Conservation (phyloP, 2,888 invertebrate species). For the Catocala fraxini region DNA sequence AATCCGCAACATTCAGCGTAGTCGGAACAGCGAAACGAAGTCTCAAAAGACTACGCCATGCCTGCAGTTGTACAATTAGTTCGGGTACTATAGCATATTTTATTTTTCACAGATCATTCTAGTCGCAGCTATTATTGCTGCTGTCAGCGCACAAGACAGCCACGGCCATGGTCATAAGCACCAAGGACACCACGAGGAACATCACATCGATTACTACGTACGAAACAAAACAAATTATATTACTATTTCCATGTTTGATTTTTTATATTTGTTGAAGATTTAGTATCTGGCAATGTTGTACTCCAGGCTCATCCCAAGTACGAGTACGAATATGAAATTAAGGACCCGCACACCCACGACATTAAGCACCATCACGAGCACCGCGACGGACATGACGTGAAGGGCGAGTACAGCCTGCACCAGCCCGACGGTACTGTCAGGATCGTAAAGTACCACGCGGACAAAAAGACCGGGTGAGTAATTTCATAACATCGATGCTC, state of each 20-base stretch:
- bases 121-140: constrained; percentile 6
- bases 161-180: constrained; percentile 28
- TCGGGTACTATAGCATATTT: background rate
- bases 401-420: constrained; percentile 67
- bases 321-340: constrained; percentile 81
- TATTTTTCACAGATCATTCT: constrained; percentile 7
- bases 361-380: constrained; percentile 83
- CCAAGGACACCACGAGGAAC: background rate
- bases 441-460: constrained; percentile 77
- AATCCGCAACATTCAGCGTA: no score
- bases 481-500: no score
- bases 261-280: no score
- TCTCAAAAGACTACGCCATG: no score
- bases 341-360: constrained; percentile 85
- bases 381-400: constrained; percentile 86
- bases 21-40: no score
- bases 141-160: constrained; percentile 11
- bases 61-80: no score
- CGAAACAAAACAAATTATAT: background rate
- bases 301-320: constrained; percentile 62
- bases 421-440: constrained; percentile 78
- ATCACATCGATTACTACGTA: constrained; percentile 1
- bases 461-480: constrained; percentile 76
- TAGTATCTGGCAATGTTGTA: no score
- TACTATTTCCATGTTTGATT: no score